Conservation (phyloP, 2,113 vertebrate species). For the rat (Rattus norvegicus) region DNA sequence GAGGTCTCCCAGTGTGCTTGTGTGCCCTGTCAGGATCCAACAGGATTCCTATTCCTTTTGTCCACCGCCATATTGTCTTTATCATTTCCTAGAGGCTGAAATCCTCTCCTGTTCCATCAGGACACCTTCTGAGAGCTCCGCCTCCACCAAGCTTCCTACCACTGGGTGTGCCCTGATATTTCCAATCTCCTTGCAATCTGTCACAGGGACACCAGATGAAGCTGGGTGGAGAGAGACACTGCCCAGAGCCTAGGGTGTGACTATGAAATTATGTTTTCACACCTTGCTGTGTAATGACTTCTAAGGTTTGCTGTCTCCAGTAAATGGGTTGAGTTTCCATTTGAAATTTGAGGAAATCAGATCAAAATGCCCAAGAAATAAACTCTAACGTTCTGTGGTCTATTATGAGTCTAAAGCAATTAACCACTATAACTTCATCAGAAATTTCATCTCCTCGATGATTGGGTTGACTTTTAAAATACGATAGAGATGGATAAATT, state of each 20-base stretch:
- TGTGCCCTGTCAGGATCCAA: not conserved
- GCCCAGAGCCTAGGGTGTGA: not conserved
- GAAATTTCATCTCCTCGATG: not conserved
- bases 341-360: not conserved
- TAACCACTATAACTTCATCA: not conserved
- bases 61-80: not conserved
- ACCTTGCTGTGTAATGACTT: not conserved
- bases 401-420: not conserved
- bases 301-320: not conserved
- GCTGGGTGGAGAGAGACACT: not conserved
- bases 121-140: not conserved
- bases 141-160: not conserved
- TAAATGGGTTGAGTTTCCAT: not conserved
- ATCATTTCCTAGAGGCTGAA: slow-evolving; percentile 16
- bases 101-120: not conserved
- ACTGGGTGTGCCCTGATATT: not conserved
- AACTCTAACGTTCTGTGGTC: not conserved
- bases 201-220: not conserved
- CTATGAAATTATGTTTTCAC: not conserved
- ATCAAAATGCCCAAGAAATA: not conserved
- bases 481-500: not conserved
- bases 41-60: not conserved
- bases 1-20: not conserved
- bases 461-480: not conserved
- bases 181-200: not conserved